Base-by-base conservation (phyloP, 2,888 invertebrate genomes). In the Alviniconcha strummeri region DNA sequence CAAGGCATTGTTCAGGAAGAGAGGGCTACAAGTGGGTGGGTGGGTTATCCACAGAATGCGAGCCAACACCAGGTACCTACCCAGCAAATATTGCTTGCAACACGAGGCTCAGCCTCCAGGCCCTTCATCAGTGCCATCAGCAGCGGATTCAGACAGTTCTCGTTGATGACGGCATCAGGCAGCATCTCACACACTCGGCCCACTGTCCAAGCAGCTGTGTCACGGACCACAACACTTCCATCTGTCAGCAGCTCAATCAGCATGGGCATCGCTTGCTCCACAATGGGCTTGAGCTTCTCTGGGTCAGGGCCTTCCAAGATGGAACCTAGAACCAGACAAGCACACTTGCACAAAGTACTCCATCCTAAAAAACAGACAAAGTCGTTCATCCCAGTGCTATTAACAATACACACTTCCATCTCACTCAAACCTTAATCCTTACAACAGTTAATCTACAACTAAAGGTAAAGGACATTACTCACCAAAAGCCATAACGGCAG, bases 1-100 rank as follows among this genome's bases (percentile, higher is more conserved):
- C 36, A 36, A 36, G 36, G 36, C 36, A 36, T 36, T 36, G 36
- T 36, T 36, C 36, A 36, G 36, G 36, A 36, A 36, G 36, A 36
- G 36, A 36, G 36, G 36, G 36, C 36, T 36, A 36, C 36, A 36
- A 36, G 36, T 36, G 36, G 36, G 36, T 36, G 36, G 36, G 36
- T 36, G 36, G 36, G 36, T 36, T 36, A 36, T 36, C 0, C 36
- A 36, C 3, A 36, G 36, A 36, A 36, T 36, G 36, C 36, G 36
- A 36, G 36, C 3, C 72, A 75, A 17, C 15, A 11, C 7, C 15
- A 55, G 6, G 8, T 5, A 88, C 91, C 84, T 90, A 94, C 99
- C 99, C 99, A 99, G 93, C 99, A 99, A 15, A 99, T 98, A 94
- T 99, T 99, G 13, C 98, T 97, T 1, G 99, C 99, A 0, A 99